Conservation (phyloP, 2,113 vertebrate genomes). For the Etia nguti region DNA sequence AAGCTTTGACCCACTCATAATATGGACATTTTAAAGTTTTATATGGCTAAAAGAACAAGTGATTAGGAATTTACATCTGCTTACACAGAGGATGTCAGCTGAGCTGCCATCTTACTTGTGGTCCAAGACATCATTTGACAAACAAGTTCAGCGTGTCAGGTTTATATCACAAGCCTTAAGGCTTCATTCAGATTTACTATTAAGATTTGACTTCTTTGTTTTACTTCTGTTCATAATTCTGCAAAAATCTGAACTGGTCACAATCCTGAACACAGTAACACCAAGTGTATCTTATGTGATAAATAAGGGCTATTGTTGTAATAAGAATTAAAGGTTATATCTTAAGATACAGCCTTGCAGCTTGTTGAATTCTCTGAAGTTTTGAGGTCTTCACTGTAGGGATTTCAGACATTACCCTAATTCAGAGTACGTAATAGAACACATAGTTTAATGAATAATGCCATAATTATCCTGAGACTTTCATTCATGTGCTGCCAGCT, state of each 20-base stretch:
- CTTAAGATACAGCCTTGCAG: no score
- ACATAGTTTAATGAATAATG: not conserved
- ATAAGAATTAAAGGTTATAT: not conserved
- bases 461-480: not conserved
- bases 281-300: not conserved
- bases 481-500: not conserved
- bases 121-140: not conserved
- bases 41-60: not conserved
- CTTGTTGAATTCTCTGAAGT: no score
- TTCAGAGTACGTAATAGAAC: not conserved
- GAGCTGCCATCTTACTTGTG: not conserved
- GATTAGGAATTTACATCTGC: not conserved
- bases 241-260: not conserved
- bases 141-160: not conserved
- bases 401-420: not conserved
- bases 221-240: not conserved
- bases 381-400: no score
- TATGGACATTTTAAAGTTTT: not conserved
- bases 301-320: not conserved
- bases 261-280: not conserved
- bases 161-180: not conserved
- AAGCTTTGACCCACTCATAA: not conserved
- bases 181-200: accelerated
- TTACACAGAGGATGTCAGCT: not conserved
- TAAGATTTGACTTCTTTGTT: not conserved